Percentiles rank a stretch among this genome's conserved stretches.
Conservation (phyloP, 64 coral and sea anemone species). For the Acropora tenuis region DNA sequence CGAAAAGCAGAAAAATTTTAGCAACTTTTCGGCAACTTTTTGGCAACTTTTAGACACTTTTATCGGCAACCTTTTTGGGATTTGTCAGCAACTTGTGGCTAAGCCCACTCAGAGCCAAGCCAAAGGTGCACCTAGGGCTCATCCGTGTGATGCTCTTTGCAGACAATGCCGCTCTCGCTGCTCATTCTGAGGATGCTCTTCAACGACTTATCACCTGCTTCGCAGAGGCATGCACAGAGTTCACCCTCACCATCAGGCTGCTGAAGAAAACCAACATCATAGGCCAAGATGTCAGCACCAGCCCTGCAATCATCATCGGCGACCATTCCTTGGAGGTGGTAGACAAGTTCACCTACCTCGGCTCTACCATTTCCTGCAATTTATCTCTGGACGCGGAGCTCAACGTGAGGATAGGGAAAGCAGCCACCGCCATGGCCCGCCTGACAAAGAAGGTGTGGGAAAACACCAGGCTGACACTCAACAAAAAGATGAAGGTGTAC, state of each 20-base stretch:
- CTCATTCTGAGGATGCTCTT: too few relatives aligned
- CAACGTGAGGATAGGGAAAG: not conserved
- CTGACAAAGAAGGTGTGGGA: not conserved
- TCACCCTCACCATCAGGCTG: not conserved
- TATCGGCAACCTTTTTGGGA: too few relatives aligned
- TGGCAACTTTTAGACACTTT: too few relatives aligned
- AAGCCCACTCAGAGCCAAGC: not conserved
- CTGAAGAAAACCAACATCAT: not conserved
- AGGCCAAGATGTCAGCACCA: not conserved
- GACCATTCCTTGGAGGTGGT: not conserved
- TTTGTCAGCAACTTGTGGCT: too few relatives aligned
- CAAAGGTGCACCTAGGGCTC: not conserved
- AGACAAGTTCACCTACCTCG: constrained; percentile 6
- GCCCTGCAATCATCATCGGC: not conserved
- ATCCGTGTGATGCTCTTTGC: not conserved
- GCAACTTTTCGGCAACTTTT: too few relatives aligned
- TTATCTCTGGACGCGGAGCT: constrained; percentile 19
- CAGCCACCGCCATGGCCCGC: not conserved
- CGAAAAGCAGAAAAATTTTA: too few relatives aligned
- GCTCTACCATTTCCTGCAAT: not conserved
- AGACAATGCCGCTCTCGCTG: not conserved
- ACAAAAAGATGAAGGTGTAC: constrained; percentile 39
- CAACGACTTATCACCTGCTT: not conserved
- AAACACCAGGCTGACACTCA: constrained; percentile 8
- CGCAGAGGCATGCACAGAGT: not conserved